Evolutionary conservation across 92 coral and sea anemone species (phyloP).

Genomic region (Phenganax subtilis): DNA sequence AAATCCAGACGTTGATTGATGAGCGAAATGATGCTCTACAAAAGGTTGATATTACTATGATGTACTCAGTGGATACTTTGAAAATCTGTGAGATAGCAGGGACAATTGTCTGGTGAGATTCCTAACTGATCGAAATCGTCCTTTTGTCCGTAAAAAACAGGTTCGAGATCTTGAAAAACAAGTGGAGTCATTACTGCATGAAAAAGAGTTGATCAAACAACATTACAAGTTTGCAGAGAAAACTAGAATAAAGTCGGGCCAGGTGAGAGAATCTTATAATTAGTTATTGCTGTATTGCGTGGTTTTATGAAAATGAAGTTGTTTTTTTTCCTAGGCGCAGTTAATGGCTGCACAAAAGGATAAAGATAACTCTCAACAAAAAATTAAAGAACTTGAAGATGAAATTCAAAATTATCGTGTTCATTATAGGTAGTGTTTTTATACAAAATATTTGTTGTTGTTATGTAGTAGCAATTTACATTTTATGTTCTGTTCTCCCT

Average conservation of each 20-base stretch:
- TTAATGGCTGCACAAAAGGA: constrained; percentile 77
- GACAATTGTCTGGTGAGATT: not conserved
- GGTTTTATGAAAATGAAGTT: not conserved
- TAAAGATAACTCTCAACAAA: constrained; percentile 63
- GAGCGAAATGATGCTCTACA: constrained; percentile 78
- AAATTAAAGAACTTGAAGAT: constrained; percentile 81
- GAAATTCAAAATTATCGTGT: constrained; percentile 90
- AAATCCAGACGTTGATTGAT: constrained; percentile 74
- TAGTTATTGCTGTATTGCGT: not conserved
- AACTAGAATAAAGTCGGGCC: constrained; percentile 81
- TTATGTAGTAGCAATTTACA: not conserved
- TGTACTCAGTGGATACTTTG: constrained; percentile 1
- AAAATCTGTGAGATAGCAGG: not conserved
- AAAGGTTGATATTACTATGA: constrained; percentile 41
- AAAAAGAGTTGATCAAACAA: constrained; percentile 66
- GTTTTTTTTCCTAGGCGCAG: constrained; percentile 53
- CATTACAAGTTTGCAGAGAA: constrained; percentile 83
- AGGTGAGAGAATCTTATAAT: constrained; percentile 47
- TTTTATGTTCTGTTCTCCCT: constrained; percentile 10
- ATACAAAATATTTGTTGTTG: not conserved
- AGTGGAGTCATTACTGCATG: constrained; percentile 66
- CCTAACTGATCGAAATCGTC: not conserved
- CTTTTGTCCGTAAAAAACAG: constrained; percentile 29
- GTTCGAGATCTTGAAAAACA: constrained; percentile 71
- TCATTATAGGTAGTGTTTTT: constrained; percentile 70